Conservation (phyloP, 2,888 invertebrate species). For the Osmoderma eremita region DNA sequence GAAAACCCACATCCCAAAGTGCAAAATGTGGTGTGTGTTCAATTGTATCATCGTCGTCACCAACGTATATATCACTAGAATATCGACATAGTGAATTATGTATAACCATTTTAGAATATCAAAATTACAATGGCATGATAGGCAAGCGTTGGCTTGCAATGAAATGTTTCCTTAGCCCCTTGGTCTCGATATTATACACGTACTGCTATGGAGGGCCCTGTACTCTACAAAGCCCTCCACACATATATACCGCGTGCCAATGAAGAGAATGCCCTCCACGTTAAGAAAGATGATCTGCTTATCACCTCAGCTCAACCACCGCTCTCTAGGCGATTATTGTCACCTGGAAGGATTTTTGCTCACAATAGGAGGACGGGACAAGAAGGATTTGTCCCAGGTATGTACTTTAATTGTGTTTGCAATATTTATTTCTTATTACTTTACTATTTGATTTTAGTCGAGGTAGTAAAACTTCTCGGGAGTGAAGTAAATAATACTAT, state of each 20-base stretch:
- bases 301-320: constrained; percentile 60
- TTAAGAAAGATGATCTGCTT: constrained; percentile 63
- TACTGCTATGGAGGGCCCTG: constrained; percentile 61
- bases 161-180: constrained; percentile 32
- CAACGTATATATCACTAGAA: background rate
- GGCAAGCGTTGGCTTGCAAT: constrained; percentile 6
- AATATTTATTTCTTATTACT: background rate
- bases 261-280: constrained; percentile 56
- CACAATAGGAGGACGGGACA: constrained; percentile 61
- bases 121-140: background rate
- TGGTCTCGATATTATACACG: constrained; percentile 27
- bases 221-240: constrained; percentile 61
- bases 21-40: constrained; percentile 9
- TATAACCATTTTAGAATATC: background rate
- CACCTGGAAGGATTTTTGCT: constrained; percentile 61
- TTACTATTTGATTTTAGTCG: constrained; percentile 54
- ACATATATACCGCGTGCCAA: constrained; percentile 57
- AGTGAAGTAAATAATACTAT: constrained; percentile 61
- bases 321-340: constrained; percentile 54
- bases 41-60: background rate
- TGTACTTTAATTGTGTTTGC: constrained; percentile 17
- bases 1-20: background rate
- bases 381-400: constrained; percentile 63
- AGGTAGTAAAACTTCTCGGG: constrained; percentile 60
- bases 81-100: background rate